Evolutionary conservation across 37 sponge, comb jelly and placozoan species (phyloP).

Genomic region (Hexactinellida sp.): DNA sequence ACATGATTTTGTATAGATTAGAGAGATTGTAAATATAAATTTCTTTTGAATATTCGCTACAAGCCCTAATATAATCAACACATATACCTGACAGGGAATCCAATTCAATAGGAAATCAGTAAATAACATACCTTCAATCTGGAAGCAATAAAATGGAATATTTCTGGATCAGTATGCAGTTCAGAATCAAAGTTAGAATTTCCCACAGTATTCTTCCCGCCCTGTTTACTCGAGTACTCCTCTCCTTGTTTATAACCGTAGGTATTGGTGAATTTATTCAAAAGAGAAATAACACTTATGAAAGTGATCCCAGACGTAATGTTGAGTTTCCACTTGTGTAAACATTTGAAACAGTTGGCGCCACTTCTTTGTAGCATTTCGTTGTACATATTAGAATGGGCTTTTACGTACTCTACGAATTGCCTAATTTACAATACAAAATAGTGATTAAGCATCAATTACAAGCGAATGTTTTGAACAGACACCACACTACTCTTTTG

Average conservation of each 20-base stretch:
- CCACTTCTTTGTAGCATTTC: constrained; percentile 17
- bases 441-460: too few species aligned
- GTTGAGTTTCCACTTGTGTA: neutral
- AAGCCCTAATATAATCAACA: too few species aligned
- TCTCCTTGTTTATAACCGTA: neutral
- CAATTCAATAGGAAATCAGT: too few species aligned
- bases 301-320: neutral
- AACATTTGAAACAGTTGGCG: constrained; percentile 8
- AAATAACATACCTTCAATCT: neutral
- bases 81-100: too few species aligned
- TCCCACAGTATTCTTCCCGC: neutral
- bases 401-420: neutral
- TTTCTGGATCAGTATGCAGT: neutral
- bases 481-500: too few species aligned
- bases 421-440: too few species aligned
- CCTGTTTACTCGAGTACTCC: neutral
- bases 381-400: constrained; percentile 5
- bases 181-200: neutral
- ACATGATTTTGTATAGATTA: too few species aligned
- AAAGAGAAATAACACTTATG: neutral
- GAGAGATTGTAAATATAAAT: too few species aligned
- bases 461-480: too few species aligned
- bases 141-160: neutral
- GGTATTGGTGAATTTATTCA: neutral
- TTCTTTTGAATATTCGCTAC: too few species aligned